These are phyloP conservation scores for Megaleporinus macrocephalus DNA, from an alignment of 2,113 vertebrate species.

Conservation along the genomic window DNA sequence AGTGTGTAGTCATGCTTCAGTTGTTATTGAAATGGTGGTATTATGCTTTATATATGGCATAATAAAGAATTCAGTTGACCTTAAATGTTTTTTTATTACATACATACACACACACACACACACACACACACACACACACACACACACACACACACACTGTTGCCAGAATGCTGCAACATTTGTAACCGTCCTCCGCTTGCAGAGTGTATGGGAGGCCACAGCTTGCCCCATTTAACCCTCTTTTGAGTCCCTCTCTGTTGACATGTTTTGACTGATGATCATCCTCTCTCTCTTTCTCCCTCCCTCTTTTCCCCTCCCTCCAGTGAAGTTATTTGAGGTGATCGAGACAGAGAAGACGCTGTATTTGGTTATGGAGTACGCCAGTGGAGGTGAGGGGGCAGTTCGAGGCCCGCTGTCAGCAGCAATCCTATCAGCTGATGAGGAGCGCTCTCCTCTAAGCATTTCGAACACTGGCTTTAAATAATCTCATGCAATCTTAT, in stretches of 20 bases:
- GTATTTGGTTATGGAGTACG: constrained; percentile 95
- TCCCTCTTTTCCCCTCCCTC: not conserved
- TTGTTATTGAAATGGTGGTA: too few species aligned
- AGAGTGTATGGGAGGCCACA: not conserved
- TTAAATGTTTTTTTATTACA: too few species aligned
- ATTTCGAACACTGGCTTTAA: not conserved
- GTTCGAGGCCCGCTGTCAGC: not conserved
- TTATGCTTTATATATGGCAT: too few species aligned
- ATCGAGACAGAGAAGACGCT: constrained; percentile 95
- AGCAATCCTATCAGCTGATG: constrained; percentile 1
- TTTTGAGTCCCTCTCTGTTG: not conserved
- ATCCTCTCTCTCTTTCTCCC: not conserved
- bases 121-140: too few species aligned
- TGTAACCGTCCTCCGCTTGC: not conserved
- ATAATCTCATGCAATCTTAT: not conserved
- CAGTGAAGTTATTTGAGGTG: constrained; percentile 96
- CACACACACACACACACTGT: not conserved
- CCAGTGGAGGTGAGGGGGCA: constrained; percentile 85
- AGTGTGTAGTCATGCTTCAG: too few species aligned
- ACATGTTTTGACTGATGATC: constrained; percentile 32
- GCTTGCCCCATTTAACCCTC: not conserved
- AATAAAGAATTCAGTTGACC: too few species aligned
- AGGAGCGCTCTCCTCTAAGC: not conserved
- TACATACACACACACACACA: too few species aligned
- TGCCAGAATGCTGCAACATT: not conserved